These are phyloP conservation scores for Tolypeutes matacus DNA, from an alignment of 2,797 vertebrate species.

Conservation along the genomic window DNA sequence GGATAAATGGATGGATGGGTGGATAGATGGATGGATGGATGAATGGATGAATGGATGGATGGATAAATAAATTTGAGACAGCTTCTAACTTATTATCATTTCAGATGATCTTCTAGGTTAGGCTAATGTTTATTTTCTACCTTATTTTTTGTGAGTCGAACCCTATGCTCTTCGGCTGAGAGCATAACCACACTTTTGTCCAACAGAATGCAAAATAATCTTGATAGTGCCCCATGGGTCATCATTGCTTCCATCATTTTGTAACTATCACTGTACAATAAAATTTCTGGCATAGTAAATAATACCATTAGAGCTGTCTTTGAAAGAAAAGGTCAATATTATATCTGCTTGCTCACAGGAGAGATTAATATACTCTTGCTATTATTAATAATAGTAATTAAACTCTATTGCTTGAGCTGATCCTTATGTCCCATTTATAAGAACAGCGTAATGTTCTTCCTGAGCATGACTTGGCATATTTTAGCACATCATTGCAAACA, in stretches of 20 bases:
- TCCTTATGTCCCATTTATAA: slow-evolving; percentile 67
- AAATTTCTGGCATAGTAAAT: slow-evolving; percentile 71
- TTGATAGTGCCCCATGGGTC: background rate
- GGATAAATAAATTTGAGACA: background rate
- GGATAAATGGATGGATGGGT: background rate
- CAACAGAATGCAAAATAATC: slow-evolving; percentile 44
- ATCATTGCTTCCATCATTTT: slow-evolving; percentile 60
- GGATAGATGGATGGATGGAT: background rate
- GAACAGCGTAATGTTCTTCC: slow-evolving; percentile 72
- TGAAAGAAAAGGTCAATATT: slow-evolving; percentile 80
- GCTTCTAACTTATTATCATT: background rate
- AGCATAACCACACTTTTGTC: background rate
- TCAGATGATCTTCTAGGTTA: background rate
- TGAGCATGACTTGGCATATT: slow-evolving; percentile 80
- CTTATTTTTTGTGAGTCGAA: background rate
- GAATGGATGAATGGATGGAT: background rate
- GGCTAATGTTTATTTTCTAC: background rate
- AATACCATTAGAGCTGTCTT: slow-evolving; percentile 69
- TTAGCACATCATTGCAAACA: slow-evolving; percentile 66
- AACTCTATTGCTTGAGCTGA: slow-evolving; percentile 69
- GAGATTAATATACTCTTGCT: slow-evolving; percentile 75
- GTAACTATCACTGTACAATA: slow-evolving; percentile 62
- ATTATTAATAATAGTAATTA: slow-evolving; percentile 82
- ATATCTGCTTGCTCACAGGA: slow-evolving; percentile 72
- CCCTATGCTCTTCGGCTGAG: background rate